Conservation (phyloP, 2,888 invertebrate genomes). For the Aricia artaxerxes region DNA sequence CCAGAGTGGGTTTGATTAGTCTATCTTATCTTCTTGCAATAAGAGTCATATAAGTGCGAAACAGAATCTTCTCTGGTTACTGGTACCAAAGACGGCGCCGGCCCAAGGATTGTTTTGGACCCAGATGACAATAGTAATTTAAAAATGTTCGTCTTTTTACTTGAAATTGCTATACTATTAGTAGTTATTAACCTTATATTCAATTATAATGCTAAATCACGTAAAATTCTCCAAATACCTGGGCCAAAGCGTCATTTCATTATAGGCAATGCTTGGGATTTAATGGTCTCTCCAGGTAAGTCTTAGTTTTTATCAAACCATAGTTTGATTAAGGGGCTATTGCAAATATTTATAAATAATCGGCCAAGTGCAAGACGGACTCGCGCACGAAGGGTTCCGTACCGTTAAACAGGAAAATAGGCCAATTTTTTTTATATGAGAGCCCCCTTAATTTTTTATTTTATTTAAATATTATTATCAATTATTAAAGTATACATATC, state of each 20-base stretch:
- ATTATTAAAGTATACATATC: no score
- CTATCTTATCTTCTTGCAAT: not conserved
- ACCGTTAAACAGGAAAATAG: no score
- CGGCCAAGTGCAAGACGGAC: no score
- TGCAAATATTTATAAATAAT: no score
- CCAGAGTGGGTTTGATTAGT: not conserved
- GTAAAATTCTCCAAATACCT: constrained; percentile 50
- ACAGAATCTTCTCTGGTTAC: not conserved
- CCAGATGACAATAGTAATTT: not conserved
- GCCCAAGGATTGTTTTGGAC: not conserved
- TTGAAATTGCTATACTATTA: constrained; percentile 12
- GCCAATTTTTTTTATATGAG: no score
- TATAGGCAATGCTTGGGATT: constrained; percentile 42
- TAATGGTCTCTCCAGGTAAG: constrained; percentile 37
- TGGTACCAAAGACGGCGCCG: not conserved
- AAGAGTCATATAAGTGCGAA: not conserved
- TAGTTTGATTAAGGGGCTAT: no score
- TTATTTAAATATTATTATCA: no score
- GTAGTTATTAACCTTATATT: constrained; percentile 40
- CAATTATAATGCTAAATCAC: constrained; percentile 46
- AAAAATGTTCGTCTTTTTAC: constrained; percentile 40
- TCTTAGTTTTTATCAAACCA: not conserved
- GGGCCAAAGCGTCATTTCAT: constrained; percentile 47
- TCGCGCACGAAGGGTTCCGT: no score
- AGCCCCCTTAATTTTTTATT: no score